phyloP scores from a whole-genome alignment of 1,140 invertebrate species.

The Ericerus pela region DNA sequence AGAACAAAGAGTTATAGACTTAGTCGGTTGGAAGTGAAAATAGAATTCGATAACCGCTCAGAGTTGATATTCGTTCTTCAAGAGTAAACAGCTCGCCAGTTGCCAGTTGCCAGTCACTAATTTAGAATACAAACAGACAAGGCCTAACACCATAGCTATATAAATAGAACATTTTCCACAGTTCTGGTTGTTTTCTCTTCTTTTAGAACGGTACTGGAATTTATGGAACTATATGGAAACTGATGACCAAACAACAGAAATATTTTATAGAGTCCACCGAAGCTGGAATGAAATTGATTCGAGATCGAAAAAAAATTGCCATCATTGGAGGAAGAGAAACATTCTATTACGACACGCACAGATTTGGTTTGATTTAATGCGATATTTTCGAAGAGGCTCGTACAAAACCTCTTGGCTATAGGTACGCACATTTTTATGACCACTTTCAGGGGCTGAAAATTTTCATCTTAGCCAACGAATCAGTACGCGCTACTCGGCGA shows the following conservation, averaged over 20 bases:
- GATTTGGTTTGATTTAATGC: slow-evolving; percentile 37
- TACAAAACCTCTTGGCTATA: background rate
- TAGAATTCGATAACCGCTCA: too few relatives aligned
- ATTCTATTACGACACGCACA: slow-evolving; percentile 49
- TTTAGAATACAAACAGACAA: too few relatives aligned
- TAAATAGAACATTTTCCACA: background rate
- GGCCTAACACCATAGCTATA: background rate
- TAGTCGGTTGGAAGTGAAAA: too few relatives aligned
- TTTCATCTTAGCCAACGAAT: slow-evolving; percentile 56
- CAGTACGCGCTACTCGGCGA: slow-evolving; percentile 53
- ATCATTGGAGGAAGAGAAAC: slow-evolving; percentile 51
- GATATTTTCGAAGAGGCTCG: background rate
- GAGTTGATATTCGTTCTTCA: too few relatives aligned
- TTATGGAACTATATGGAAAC: slow-evolving; percentile 43
- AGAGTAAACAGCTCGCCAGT: background rate
- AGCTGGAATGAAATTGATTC: slow-evolving; percentile 43
- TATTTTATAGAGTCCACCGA: slow-evolving; percentile 43
- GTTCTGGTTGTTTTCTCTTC: slow-evolving; percentile 16
- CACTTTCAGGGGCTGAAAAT: slow-evolving; percentile 39
- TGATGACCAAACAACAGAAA: slow-evolving; percentile 41
- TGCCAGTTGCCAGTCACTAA: too few relatives aligned
- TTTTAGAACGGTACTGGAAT: slow-evolving; percentile 57
- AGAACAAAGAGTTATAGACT: too few relatives aligned
- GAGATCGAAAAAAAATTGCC: slow-evolving; percentile 37
- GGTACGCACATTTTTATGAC: background rate